A percentile compares a stretch with the other conserved stretches of the same genome.
Evolutionary conservation across 2,888 invertebrate genomes (phyloP).

Genomic region (Hypercompe scribonia): DNA sequence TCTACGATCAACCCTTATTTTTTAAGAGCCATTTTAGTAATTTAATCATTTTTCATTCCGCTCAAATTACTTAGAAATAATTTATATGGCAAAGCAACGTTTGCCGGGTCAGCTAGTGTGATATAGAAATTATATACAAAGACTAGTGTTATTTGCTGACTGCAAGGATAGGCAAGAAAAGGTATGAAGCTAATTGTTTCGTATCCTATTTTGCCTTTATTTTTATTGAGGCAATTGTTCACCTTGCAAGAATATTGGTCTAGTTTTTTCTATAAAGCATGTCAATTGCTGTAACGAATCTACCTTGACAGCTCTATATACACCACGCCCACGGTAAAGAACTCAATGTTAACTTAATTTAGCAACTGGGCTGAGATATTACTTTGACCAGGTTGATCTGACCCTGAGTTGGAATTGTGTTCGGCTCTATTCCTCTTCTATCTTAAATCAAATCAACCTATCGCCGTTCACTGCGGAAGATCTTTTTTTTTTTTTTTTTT

Average conservation of each 20-base stretch:
- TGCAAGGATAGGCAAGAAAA: not conserved
- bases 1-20: no score
- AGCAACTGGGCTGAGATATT: not conserved
- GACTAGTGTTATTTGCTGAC: not conserved
- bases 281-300: not conserved
- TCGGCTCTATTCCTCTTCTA: not conserved
- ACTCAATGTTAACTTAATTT: not conserved
- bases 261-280: not conserved
- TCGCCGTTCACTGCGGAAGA: no score
- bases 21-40: no score
- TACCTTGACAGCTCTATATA: not conserved
- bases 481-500: no score
- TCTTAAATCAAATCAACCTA: no score
- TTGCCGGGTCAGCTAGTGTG: no score
- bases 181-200: not conserved
- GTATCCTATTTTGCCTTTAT: not conserved
- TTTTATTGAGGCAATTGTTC: not conserved
- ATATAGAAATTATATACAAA: not conserved
- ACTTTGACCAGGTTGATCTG: not conserved
- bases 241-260: not conserved
- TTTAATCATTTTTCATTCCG: no score
- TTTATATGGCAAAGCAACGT: no score
- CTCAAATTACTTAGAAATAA: no score
- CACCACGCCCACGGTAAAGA: not conserved
- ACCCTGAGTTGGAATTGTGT: not conserved